Conservation (phyloP, 2,797 vertebrate species). For the Podarcis siculus region DNA sequence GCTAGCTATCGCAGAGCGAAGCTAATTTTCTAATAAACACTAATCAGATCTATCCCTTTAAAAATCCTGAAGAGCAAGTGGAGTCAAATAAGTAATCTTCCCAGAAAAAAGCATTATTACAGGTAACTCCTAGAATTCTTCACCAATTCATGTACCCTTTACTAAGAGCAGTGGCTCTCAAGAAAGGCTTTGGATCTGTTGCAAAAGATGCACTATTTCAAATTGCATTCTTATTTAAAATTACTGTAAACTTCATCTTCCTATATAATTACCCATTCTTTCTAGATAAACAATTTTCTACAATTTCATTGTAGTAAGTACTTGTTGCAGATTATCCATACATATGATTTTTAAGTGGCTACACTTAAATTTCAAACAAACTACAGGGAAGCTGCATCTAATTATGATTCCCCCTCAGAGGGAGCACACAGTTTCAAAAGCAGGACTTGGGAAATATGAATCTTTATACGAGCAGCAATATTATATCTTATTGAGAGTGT, state of each 20-base stretch:
- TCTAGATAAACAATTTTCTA: not conserved
- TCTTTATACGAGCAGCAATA: not conserved
- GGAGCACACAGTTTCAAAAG: constrained; percentile 1
- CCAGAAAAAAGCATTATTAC: not conserved
- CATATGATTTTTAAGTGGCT: not conserved
- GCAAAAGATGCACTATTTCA: not conserved
- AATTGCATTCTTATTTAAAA: not conserved
- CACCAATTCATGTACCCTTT: not conserved
- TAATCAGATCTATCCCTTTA: not conserved
- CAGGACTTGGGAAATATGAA: not conserved
- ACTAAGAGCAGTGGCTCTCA: not conserved
- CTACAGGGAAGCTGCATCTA: not conserved
- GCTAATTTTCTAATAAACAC: not conserved
- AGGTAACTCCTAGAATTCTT: rapidly evolving
- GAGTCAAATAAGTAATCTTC: not conserved
- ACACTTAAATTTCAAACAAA: not conserved
- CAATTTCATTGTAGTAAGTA: not conserved
- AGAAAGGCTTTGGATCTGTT: not conserved
- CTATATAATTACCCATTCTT: not conserved
- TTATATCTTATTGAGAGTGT: not conserved
- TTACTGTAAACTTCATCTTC: not conserved
- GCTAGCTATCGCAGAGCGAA: not conserved
- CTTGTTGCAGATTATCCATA: not conserved
- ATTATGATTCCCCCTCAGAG: not conserved
- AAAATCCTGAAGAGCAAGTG: not conserved